phyloP scores from a whole-genome alignment of 2,797 vertebrate species.

The Gallinago stenura region DNA sequence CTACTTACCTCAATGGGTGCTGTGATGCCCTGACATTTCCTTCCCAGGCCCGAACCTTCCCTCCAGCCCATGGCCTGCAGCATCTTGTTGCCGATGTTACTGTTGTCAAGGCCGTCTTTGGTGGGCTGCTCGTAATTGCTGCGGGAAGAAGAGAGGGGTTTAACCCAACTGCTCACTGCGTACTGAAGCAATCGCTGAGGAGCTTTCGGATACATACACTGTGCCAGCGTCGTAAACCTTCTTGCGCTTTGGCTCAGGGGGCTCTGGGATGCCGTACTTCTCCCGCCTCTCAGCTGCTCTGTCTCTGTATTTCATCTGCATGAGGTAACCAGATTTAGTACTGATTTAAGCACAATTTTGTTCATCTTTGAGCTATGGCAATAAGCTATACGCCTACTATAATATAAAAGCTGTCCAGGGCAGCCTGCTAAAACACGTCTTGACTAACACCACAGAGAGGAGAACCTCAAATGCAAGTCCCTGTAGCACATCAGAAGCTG shows the following conservation, averaged over 20 bases:
- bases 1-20: constrained; percentile 92
- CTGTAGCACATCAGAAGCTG: not conserved
- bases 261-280: constrained; percentile 97
- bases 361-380: not conserved
- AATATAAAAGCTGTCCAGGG: not conserved
- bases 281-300: constrained; percentile 95
- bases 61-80: constrained; percentile 99
- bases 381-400: not conserved
- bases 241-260: constrained; percentile 95
- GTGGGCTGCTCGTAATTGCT: constrained; percentile 99
- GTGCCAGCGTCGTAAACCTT: constrained; percentile 90
- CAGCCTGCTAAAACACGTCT: not conserved
- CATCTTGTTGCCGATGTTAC: constrained; percentile 99
- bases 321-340: not conserved
- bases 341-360: not conserved
- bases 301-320: constrained; percentile 96
- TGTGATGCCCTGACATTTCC: constrained; percentile 97
- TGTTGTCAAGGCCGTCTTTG: constrained; percentile 96
- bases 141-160: constrained; percentile 27
- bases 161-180: not conserved
- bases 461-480: not conserved
- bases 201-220: constrained; percentile 82
- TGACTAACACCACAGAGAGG: not conserved
- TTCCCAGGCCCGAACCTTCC: constrained; percentile 95
- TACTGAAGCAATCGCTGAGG: fast-evolving